A percentile compares a stretch with the other conserved stretches of the same genome.
phyloP scores from a whole-genome alignment of 2,888 invertebrate species.

The Parasteatoda lunata region DNA sequence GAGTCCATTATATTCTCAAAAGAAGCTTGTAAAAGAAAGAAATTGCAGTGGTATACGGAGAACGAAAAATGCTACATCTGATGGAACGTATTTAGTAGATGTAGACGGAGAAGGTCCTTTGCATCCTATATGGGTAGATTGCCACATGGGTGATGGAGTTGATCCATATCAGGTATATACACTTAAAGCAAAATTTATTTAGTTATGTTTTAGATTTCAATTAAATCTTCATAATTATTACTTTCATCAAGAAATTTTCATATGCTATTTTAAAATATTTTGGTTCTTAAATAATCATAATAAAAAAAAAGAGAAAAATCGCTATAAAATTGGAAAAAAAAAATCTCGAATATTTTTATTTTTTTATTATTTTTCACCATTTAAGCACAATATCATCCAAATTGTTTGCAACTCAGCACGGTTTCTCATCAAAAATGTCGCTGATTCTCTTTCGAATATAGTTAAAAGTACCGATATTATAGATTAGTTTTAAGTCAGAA shows the following conservation, averaged over 20 bases:
- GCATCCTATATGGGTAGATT: conserved; percentile 69
- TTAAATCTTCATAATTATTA: neutral
- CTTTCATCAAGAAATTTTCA: conserved; percentile 2
- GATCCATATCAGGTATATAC: conserved; percentile 55
- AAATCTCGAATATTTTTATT: neutral
- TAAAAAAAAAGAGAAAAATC: neutral
- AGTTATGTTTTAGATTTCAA: neutral
- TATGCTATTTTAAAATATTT: conserved; percentile 6
- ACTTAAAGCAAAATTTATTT: neutral
- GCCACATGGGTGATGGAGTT: conserved; percentile 69
- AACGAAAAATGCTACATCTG: conserved; percentile 59
- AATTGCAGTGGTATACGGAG: conserved; percentile 70
- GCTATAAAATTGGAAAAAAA: neutral
- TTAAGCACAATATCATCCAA: no score
- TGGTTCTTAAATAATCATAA: conserved; percentile 8
- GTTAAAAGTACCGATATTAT: no score
- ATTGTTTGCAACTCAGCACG: no score
- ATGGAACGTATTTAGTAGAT: conserved; percentile 70
- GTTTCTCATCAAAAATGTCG: no score
- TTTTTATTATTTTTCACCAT: no score
- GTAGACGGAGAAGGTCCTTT: conserved; percentile 70
- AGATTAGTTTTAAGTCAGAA: no score
- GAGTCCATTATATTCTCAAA: neutral
- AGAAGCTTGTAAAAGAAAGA: conserved; percentile 25
- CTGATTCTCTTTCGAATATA: no score